A percentile compares a stretch with the other conserved stretches of the same genome.
phyloP scores from a whole-genome alignment of 2,113 vertebrate genomes.

The Oryzias javanicus region DNA sequence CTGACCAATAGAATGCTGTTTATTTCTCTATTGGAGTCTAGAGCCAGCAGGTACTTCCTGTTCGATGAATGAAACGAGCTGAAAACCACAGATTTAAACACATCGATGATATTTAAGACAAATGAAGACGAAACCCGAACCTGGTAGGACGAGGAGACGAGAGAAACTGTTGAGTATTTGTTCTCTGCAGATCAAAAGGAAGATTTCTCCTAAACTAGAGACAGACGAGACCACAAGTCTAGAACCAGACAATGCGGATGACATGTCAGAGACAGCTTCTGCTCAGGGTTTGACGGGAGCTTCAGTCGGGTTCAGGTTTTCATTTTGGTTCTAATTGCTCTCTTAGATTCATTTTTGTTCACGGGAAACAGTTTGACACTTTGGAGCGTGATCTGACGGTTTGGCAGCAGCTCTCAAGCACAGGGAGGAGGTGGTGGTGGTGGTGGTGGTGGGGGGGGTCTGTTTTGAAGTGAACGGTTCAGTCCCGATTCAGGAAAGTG shows the following conservation, averaged over 20 bases:
- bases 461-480: slow-evolving; percentile 41
- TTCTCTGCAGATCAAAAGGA: too few relatives aligned
- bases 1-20: too few relatives aligned
- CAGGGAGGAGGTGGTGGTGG: not conserved
- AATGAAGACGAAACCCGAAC: too few relatives aligned
- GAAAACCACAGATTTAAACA: too few relatives aligned
- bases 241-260: not conserved
- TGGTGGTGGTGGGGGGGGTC: slow-evolving; percentile 11
- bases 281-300: not conserved
- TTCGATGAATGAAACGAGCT: too few relatives aligned
- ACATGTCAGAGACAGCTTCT: too few relatives aligned
- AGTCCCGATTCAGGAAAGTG: slow-evolving; percentile 22
- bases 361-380: slow-evolving; percentile 20
- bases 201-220: too few relatives aligned
- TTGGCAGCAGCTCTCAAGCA: slow-evolving; percentile 25
- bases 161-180: too few relatives aligned
- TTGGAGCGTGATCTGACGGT: slow-evolving; percentile 40
- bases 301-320: slow-evolving; percentile 15
- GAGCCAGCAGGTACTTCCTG: too few relatives aligned
- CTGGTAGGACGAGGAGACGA: too few relatives aligned
- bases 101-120: too few relatives aligned
- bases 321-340: slow-evolving; percentile 13
- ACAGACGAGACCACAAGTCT: not conserved
- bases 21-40: too few relatives aligned
- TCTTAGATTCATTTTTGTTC: slow-evolving; percentile 26